Evolutionary conservation across 1,140 invertebrate genomes (phyloP).

Genomic region (Drosophila malerkotliana): DNA sequence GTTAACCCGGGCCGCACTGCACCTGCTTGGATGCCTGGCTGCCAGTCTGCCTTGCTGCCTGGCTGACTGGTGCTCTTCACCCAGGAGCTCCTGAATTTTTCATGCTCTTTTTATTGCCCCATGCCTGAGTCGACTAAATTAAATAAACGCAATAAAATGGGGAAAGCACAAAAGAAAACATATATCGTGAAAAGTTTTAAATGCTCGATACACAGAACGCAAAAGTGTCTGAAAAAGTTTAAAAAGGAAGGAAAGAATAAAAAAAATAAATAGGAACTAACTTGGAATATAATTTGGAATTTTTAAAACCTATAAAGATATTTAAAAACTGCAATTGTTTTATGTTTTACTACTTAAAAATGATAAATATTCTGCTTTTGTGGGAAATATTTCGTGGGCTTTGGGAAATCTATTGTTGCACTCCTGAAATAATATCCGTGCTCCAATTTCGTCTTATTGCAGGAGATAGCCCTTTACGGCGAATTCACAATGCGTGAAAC

Average conservation of each 20-base stretch:
- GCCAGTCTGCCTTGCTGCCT: background rate
- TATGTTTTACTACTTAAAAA: background rate
- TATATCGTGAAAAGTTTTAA: constrained; percentile 53
- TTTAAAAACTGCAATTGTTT: no score
- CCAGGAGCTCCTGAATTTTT: constrained; percentile 55
- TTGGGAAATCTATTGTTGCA: constrained; percentile 1
- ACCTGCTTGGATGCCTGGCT: background rate
- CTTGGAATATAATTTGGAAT: no score
- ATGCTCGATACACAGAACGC: constrained; percentile 21
- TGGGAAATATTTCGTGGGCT: constrained; percentile 7
- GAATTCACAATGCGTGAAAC: constrained; percentile 96
- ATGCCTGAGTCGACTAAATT: constrained; percentile 63
- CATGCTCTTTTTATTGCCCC: constrained; percentile 70
- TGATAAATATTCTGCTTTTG: constrained; percentile 35
- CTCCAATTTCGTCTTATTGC: constrained; percentile 63
- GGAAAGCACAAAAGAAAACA: constrained; percentile 51
- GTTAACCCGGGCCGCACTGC: constrained; percentile 21
- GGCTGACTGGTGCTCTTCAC: background rate
- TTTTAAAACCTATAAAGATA: no score
- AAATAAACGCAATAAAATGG: constrained; percentile 77
- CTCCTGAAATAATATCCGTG: constrained; percentile 27
- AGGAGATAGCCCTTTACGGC: constrained; percentile 95
- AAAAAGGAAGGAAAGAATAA: constrained; percentile 3
- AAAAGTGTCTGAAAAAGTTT: background rate
- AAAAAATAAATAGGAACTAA: constrained; percentile 45